Base-by-base conservation (phyloP, 53 echinoderm and acorn worm genomes). In the Paracentrotus lividus region DNA sequence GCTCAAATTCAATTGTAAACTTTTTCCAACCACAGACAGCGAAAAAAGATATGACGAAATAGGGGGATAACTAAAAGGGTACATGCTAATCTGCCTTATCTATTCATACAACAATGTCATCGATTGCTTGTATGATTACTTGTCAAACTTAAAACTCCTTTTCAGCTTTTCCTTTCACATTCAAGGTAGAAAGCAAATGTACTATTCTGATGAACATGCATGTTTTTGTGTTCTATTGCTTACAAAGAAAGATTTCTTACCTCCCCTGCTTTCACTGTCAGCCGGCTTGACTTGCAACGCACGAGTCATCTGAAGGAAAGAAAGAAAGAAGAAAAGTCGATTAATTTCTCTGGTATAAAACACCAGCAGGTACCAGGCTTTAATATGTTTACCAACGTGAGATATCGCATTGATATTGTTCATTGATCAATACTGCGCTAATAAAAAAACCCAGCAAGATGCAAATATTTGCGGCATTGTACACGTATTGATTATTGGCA, bases 241-340 rank as follows among this genome's bases (percentile, higher is more conserved):
- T 26, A 27, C 12, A 47, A 47, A 81, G 81, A 81, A 81, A 5
- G 47, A n/a, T 10, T 4, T 66, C 95, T 93, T 93, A 97, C 97
- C 97, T 96, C 96, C 98, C 88, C 96, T 97, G 64, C 96, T 98
- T 94, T 98, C 98, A 96, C 98, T 98, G 96, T 98, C 98, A 34
- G 98, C 98, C 65, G 98, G 98, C 93, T 98, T 98, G 45, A 98
- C 98, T 94, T 98, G 98, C 91, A 98, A 94, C 59, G 98, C 96
- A 86, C 98, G 97, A 87, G 97, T 98, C 98, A 98, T 98, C 98
- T 98, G 93, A 15, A 93, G 85, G 84, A 88, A 45, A 77, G 90
- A 56, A 90, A 93, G 53, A 65, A 32, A 89, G 53, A 49, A 13
- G 26, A 93, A 89, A 58, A 61, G 45, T 56, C 4, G 5, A 89